Evolutionary conservation across 1,140 invertebrate genomes (phyloP).

Genomic region (Drosophila quadrilineata): DNA sequence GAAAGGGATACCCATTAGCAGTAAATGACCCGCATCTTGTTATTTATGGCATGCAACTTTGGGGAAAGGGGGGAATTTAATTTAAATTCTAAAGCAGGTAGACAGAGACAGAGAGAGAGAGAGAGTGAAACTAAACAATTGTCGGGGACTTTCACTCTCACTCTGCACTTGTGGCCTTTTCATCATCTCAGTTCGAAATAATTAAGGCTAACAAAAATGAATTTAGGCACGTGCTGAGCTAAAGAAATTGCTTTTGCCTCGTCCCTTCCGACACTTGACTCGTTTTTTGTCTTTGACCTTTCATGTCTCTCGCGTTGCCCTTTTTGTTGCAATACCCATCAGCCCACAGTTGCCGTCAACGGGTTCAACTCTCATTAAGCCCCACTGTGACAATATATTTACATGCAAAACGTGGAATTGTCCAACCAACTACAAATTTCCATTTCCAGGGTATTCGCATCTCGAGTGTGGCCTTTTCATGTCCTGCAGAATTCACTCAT

Average conservation of each 20-base stretch:
- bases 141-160: slow-evolving; percentile 31
- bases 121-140: slow-evolving; percentile 46
- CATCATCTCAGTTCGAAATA: slow-evolving; percentile 65
- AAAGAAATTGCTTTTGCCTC: slow-evolving; percentile 65
- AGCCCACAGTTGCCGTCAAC: background rate
- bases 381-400: too few relatives aligned
- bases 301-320: slow-evolving; percentile 39
- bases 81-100: slow-evolving; percentile 21
- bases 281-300: slow-evolving; percentile 56
- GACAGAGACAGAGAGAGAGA: background rate
- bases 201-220: slow-evolving; percentile 61
- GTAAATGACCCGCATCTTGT: background rate
- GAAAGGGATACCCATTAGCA: background rate
- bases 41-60: background rate
- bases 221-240: slow-evolving; percentile 69
- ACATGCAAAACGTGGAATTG: too few relatives aligned
- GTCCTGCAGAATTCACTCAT: slow-evolving; percentile 47
- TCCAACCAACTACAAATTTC: too few relatives aligned
- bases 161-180: slow-evolving; percentile 41
- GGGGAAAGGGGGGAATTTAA: background rate
- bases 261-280: slow-evolving; percentile 29
- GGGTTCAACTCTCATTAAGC: too few relatives aligned
- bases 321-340: slow-evolving; percentile 7
- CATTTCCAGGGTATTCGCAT: background rate
- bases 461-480: background rate